Conservation (phyloP, 2,888 invertebrate species). For the Phalera bucephala region DNA sequence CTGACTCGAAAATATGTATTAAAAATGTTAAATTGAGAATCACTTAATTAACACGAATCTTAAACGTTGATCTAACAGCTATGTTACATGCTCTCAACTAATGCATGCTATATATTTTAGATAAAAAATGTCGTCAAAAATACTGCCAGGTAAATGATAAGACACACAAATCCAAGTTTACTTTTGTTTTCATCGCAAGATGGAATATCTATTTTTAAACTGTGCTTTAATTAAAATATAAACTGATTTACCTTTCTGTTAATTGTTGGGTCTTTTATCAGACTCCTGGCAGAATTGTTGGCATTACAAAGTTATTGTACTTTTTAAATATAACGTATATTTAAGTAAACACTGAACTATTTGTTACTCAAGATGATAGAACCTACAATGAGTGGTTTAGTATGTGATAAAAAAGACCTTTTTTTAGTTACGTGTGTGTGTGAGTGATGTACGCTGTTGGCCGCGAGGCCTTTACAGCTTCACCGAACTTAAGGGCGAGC, state of each 20-base stretch:
- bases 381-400: conserved; percentile 13
- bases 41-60: conserved; percentile 34
- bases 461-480: no score
- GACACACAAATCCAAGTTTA: no score
- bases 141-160: conserved; percentile 24
- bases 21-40: conserved; percentile 39
- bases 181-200: no score
- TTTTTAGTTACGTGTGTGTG: not conserved
- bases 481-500: no score
- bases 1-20: conserved; percentile 18
- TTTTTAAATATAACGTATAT: conserved; percentile 24
- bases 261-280: no score
- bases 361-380: conserved; percentile 12
- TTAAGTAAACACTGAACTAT: conserved; percentile 39
- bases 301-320: conserved; percentile 11
- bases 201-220: no score
- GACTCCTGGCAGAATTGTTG: conserved; percentile 11
- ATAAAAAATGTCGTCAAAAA: conserved; percentile 17
- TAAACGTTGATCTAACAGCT: conserved; percentile 40
- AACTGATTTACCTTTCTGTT: no score
- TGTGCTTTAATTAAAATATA: no score
- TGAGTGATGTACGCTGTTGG: no score
- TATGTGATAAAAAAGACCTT: conserved; percentile 14
- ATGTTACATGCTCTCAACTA: conserved; percentile 45
- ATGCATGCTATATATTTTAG: conserved; percentile 32